Percentiles rank a stretch among this genome's conserved stretches.
Evolutionary conservation across 2,888 invertebrate genomes (phyloP).

Genomic region (Nemoura dubitans): DNA sequence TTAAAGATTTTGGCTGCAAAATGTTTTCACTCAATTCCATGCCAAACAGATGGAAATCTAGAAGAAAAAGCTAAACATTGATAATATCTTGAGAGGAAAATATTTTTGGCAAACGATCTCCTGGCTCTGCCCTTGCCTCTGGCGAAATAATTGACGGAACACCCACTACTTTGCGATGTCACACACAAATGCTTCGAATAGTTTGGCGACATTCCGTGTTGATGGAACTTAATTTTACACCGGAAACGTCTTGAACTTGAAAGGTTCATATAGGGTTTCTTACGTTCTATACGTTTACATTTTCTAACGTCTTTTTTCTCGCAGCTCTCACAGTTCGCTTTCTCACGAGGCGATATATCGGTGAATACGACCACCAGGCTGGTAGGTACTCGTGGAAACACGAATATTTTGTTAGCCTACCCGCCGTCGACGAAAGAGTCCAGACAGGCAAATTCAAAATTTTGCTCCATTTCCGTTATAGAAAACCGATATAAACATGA

Average conservation of each 20-base stretch:
- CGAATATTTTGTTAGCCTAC: neutral
- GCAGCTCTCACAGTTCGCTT: constrained; percentile 87
- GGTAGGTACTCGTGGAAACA: constrained; percentile 65
- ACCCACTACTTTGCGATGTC: neutral
- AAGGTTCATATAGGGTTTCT: neutral
- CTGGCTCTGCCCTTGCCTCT: neutral
- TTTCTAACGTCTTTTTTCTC: constrained; percentile 54
- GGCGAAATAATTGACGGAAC: neutral
- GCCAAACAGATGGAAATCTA: neutral
- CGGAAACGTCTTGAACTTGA: neutral
- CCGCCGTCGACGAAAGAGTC: neutral
- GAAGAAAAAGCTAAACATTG: neutral
- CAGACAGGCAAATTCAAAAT: neutral
- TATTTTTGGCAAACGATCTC: neutral
- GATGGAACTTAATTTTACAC: neutral
- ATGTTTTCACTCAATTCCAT: neutral
- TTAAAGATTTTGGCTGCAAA: neutral
- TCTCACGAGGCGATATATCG: constrained; percentile 91
- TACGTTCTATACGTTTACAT: constrained; percentile 28
- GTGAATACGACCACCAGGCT: constrained; percentile 94
- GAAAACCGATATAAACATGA: constrained; percentile 92
- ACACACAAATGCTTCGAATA: neutral
- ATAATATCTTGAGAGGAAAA: neutral
- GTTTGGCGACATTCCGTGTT: neutral
- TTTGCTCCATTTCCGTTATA: constrained; percentile 59